These are phyloP conservation scores for Hydrozoanthus tunicans DNA, from an alignment of 64 coral and sea anemone genomes.

Conservation along the genomic window DNA sequence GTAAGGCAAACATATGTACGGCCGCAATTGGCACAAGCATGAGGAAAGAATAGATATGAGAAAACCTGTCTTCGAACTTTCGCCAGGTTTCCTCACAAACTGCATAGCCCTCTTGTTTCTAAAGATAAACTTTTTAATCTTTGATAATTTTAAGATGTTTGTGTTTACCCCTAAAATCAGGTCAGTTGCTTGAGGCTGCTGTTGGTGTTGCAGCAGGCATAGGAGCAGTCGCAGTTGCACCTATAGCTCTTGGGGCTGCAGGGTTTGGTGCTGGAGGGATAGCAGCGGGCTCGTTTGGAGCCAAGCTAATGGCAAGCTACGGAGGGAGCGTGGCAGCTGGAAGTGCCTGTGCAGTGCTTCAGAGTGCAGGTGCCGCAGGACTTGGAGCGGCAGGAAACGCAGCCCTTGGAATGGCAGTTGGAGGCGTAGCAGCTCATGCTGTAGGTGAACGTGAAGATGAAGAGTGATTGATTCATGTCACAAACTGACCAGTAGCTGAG, in stretches of 20 bases:
- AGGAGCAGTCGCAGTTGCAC: slow-evolving; percentile 21
- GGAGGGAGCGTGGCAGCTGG: slow-evolving; percentile 54
- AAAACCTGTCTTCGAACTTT: no score
- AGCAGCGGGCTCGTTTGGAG: slow-evolving; percentile 52
- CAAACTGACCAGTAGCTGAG: no score
- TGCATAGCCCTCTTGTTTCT: no score
- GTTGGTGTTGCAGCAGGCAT: slow-evolving; percentile 45
- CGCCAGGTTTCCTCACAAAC: no score
- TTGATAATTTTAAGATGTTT: no score
- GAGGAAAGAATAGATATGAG: no score
- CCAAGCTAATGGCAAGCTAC: slow-evolving; percentile 56
- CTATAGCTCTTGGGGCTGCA: slow-evolving; percentile 9
- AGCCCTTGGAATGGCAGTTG: slow-evolving; percentile 28
- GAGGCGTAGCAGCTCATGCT: background rate
- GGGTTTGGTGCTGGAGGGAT: slow-evolving; percentile 61
- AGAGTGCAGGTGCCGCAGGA: slow-evolving; percentile 70
- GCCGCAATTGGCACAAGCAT: no score
- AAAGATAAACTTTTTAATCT: no score
- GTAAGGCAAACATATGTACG: no score
- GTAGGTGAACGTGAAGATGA: background rate
- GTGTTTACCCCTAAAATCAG: background rate
- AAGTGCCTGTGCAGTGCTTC: slow-evolving; percentile 38
- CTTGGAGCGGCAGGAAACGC: slow-evolving; percentile 2
- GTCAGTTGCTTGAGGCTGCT: background rate
- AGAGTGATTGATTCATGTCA: background rate